These are phyloP conservation scores for Hyaena hyaena DNA, from an alignment of 2,113 vertebrate genomes.

Conservation along the genomic window DNA sequence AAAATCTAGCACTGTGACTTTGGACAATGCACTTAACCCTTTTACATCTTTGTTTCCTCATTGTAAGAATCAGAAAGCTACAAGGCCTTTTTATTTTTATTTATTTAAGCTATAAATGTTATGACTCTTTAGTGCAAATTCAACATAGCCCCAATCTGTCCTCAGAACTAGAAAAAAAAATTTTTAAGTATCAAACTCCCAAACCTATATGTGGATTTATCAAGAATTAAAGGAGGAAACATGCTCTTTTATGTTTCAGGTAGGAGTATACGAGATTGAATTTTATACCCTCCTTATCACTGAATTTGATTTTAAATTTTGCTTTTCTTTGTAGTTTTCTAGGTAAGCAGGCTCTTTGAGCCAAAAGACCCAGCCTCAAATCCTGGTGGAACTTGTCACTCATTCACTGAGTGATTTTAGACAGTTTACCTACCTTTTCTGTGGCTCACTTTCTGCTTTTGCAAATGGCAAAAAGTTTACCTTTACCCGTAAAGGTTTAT, in stretches of 20 bases:
- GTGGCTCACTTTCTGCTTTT: not conserved
- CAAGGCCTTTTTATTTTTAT: not conserved
- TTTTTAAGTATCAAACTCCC: not conserved
- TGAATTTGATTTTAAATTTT: constrained; percentile 40
- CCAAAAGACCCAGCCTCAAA: not conserved
- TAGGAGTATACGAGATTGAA: not conserved
- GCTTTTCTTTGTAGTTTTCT: not conserved
- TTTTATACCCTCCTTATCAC: not conserved
- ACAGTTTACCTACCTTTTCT: not conserved
- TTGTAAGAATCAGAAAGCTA: not conserved
- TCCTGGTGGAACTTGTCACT: not conserved
- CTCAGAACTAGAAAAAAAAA: not conserved
- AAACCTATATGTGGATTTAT: not conserved
- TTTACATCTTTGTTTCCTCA: not conserved
- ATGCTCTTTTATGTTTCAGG: not conserved
- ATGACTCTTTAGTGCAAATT: not conserved
- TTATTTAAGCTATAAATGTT: not conserved
- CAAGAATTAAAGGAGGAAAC: not conserved
- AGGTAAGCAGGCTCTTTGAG: not conserved
- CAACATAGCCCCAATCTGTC: not conserved
- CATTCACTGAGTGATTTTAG: not conserved
- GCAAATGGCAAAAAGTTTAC: no score
- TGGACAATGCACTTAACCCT: not conserved
- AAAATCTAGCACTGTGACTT: not conserved
- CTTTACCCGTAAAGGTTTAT: not conserved